Evolutionary conservation across 2,113 vertebrate genomes (phyloP).

Genomic region (Labeo catla): DNA sequence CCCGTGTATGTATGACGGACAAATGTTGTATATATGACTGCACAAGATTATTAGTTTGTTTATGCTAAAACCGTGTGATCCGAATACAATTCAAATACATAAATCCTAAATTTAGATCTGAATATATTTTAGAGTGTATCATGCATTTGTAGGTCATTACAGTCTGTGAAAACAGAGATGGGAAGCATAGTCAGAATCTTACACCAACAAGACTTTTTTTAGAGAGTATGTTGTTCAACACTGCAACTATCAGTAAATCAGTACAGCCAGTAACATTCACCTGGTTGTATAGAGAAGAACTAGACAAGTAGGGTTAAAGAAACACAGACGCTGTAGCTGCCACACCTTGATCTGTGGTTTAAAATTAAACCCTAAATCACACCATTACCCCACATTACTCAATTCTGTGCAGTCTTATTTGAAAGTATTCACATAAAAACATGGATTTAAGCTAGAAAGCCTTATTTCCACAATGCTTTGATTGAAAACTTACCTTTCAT

Average conservation of each 20-base stretch:
- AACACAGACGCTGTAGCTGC: neutral
- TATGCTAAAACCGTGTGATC: neutral
- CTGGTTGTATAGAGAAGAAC: neutral
- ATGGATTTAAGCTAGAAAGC: neutral
- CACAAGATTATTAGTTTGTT: neutral
- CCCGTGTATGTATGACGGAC: neutral
- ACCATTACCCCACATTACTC: neutral
- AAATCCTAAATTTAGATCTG: neutral
- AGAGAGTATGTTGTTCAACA: neutral
- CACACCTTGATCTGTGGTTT: slow-evolving; percentile 37
- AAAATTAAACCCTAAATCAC: slow-evolving; percentile 11
- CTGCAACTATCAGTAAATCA: neutral
- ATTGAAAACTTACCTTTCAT: neutral
- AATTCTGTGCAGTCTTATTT: neutral
- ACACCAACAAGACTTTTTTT: neutral
- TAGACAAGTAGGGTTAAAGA: neutral
- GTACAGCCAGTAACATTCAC: neutral
- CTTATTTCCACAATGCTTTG: neutral
- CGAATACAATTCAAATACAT: neutral
- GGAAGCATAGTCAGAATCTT: neutral
- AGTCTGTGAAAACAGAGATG: neutral
- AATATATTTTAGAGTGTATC: too few relatives aligned
- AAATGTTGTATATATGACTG: neutral
- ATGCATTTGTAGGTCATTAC: neutral
- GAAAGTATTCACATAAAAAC: neutral